phyloP scores from a whole-genome alignment of 2,797 vertebrate species.

The Chiloscyllium punctatum region DNA sequence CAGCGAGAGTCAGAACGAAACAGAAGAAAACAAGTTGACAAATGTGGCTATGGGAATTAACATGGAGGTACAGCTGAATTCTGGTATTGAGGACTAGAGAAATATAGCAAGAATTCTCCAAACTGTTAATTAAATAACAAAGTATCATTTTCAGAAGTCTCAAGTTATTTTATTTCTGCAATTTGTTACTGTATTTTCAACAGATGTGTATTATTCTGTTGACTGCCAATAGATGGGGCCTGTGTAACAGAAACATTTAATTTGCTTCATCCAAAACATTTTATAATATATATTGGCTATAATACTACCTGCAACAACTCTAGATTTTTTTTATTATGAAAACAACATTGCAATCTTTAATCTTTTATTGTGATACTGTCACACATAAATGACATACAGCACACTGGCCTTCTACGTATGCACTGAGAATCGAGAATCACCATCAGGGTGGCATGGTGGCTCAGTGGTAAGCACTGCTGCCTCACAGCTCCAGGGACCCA shows the following conservation, averaged over 20 bases:
- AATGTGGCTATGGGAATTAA: background rate
- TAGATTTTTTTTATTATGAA: background rate
- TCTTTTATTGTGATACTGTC: background rate
- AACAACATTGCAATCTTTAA: background rate
- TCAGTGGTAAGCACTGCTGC: no score
- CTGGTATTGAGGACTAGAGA: background rate
- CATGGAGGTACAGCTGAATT: background rate
- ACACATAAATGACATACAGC: background rate
- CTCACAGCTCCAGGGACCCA: no score
- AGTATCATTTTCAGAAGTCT: background rate
- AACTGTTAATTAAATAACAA: background rate
- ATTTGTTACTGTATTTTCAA: background rate
- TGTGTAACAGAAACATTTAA: slow-evolving; percentile 23
- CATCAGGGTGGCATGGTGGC: background rate
- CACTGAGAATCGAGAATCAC: background rate
- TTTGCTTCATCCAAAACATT: background rate
- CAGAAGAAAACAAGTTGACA: background rate
- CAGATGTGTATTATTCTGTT: background rate
- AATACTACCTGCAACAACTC: background rate
- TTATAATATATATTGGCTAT: background rate
- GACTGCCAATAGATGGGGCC: slow-evolving; percentile 29
- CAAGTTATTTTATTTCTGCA: background rate
- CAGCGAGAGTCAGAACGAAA: background rate
- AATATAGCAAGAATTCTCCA: background rate
- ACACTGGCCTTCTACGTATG: background rate